A percentile compares a stretch with the other conserved stretches of the same genome.
Conservation (phyloP, 53 echinoderm and acorn worm species). For the Paracentrotus lividus region DNA sequence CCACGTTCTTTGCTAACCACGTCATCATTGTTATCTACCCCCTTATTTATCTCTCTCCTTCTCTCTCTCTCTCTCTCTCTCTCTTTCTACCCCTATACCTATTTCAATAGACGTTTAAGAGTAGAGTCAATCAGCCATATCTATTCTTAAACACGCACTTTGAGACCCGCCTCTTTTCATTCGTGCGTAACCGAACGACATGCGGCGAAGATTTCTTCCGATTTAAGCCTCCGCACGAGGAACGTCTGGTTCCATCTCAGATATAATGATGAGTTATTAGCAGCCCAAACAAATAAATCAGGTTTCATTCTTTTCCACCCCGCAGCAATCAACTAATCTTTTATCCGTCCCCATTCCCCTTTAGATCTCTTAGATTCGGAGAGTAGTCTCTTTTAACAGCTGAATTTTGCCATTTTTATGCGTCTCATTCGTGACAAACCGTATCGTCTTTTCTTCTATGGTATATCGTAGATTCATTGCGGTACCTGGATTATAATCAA, state of each 20-base stretch:
- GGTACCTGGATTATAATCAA: background rate
- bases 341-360: background rate
- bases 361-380: background rate
- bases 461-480: too few species aligned
- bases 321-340: background rate
- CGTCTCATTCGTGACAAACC: background rate
- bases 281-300: slow-evolving; percentile 60
- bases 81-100: background rate
- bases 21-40: too few species aligned
- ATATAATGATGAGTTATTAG: slow-evolving; percentile 63
- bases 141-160: background rate
- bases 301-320: background rate
- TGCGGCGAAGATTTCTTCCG: background rate
- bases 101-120: slow-evolving; percentile 14
- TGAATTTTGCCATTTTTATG: background rate
- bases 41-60: background rate
- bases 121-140: background rate
- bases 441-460: background rate
- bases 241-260: background rate
- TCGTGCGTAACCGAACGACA: background rate
- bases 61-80: background rate
- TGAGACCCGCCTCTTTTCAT: slow-evolving; percentile 17
- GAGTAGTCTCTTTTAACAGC: background rate
- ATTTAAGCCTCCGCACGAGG: background rate
- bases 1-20: too few species aligned